These are phyloP conservation scores for Corydoras maculifer DNA, from an alignment of 2,113 vertebrate species.

Conservation along the genomic window DNA sequence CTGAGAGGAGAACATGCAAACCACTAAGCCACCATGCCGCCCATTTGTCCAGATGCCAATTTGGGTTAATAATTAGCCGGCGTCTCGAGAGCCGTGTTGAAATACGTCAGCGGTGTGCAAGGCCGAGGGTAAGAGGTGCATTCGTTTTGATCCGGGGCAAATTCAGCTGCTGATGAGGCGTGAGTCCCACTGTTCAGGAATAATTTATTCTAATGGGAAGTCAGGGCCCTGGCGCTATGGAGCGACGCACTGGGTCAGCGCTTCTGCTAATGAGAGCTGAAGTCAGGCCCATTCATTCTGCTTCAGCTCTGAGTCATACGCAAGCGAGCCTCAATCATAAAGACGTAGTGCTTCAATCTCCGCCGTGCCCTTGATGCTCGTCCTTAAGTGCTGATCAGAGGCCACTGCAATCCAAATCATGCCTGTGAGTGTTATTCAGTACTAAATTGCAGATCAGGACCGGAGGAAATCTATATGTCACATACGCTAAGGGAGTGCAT, in stretches of 20 bases:
- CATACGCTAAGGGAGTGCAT: neutral
- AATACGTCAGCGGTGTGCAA: neutral
- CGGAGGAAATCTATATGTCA: slow-evolving; percentile 11
- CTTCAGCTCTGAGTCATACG: slow-evolving; percentile 42
- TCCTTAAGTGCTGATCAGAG: slow-evolving; percentile 24
- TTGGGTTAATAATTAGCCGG: neutral
- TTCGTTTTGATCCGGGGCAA: slow-evolving; percentile 51
- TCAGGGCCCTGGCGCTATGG: slow-evolving; percentile 65
- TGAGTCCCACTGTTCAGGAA: slow-evolving; percentile 60
- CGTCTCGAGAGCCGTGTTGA: neutral
- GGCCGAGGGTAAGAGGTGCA: slow-evolving; percentile 16
- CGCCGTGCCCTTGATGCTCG: slow-evolving; percentile 19
- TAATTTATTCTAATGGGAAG: slow-evolving; percentile 79
- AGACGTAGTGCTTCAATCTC: slow-evolving; percentile 24
- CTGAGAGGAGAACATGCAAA: too few species aligned
- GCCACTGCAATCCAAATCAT: slow-evolving; percentile 1
- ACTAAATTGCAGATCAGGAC: slow-evolving; percentile 8
- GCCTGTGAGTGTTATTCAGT: slow-evolving; percentile 12
- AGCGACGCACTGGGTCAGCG: slow-evolving; percentile 66
- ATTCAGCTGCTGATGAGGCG: slow-evolving; percentile 67
- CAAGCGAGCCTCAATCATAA: slow-evolving; percentile 19
- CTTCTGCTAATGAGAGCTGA: slow-evolving; percentile 68
- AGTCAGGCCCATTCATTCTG: slow-evolving; percentile 59
- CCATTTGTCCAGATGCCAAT: too few species aligned
- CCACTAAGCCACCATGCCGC: too few species aligned